Conservation (phyloP, 2,797 vertebrate genomes). For the Cossypha dichroa region DNA sequence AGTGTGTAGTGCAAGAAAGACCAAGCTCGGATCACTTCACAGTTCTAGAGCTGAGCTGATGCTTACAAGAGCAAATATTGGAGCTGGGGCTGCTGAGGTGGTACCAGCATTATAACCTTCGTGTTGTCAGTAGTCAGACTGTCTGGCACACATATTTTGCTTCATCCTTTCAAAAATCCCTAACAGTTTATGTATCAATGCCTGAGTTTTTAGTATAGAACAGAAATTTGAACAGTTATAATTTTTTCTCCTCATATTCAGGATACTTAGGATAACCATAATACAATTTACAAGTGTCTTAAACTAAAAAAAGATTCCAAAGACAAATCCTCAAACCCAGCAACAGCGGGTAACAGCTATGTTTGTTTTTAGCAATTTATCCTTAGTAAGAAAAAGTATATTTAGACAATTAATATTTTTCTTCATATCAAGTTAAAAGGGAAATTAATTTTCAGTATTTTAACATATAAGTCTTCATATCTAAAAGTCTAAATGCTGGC, state of each 20-base stretch:
- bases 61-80: neutral
- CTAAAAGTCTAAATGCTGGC: neutral
- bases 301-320: neutral
- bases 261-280: neutral
- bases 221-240: neutral
- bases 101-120: neutral
- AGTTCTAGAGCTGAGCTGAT: neutral
- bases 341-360: neutral
- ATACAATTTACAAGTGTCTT: neutral
- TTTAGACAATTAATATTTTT: neutral
- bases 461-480: neutral
- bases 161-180: neutral
- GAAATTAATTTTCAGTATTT: neutral
- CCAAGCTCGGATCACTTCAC: neutral
- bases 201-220: neutral
- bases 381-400: neutral
- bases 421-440: neutral
- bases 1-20: neutral
- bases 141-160: neutral
- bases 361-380: neutral
- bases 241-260: neutral
- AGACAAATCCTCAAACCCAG: fast-evolving
- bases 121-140: neutral
- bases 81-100: neutral
- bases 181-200: neutral